These are phyloP conservation scores for Ceraclea dissimilis DNA, from an alignment of 2,888 invertebrate genomes.

Conservation along the genomic window DNA sequence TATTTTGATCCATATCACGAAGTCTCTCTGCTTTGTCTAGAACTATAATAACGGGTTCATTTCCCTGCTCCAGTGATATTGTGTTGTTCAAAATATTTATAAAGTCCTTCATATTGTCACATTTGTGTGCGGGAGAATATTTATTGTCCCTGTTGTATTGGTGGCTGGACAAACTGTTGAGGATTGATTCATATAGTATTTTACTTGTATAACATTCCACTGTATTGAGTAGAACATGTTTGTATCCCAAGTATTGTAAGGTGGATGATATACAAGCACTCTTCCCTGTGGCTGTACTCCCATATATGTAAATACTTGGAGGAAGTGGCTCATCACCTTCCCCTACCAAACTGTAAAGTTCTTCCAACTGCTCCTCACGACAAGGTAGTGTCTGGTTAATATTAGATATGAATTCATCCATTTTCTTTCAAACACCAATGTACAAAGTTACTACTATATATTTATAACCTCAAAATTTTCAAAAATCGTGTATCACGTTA, in stretches of 20 bases:
- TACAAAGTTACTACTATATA: too few relatives aligned
- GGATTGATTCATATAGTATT: slow-evolving; percentile 68
- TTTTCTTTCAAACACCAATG: slow-evolving; percentile 33
- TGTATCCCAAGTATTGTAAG: slow-evolving; percentile 50
- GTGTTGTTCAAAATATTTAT: slow-evolving; percentile 37
- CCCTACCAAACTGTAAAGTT: slow-evolving; percentile 44
- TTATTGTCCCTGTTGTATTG: slow-evolving; percentile 36
- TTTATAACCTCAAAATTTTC: too few relatives aligned
- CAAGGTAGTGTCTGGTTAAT: slow-evolving; percentile 36
- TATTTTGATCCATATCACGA: slow-evolving; percentile 63
- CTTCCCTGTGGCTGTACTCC: slow-evolving; percentile 82
- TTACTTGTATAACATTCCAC: slow-evolving; percentile 73
- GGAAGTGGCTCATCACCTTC: slow-evolving; percentile 56
- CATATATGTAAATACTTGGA: slow-evolving; percentile 66
- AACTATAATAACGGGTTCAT: slow-evolving; percentile 54
- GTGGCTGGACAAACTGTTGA: slow-evolving; percentile 49
- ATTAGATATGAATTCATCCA: slow-evolving; percentile 44
- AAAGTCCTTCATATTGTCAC: slow-evolving; percentile 64
- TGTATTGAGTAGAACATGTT: slow-evolving; percentile 64
- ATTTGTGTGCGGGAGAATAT: slow-evolving; percentile 42
- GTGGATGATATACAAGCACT: slow-evolving; percentile 53
- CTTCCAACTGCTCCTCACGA: slow-evolving; percentile 43
- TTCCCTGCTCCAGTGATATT: not conserved
- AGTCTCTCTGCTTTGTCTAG: slow-evolving; percentile 78
- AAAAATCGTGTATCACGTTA: too few relatives aligned